Base-by-base conservation (phyloP, 2,797 vertebrate genomes). In the Silurus lanzhouensis region DNA sequence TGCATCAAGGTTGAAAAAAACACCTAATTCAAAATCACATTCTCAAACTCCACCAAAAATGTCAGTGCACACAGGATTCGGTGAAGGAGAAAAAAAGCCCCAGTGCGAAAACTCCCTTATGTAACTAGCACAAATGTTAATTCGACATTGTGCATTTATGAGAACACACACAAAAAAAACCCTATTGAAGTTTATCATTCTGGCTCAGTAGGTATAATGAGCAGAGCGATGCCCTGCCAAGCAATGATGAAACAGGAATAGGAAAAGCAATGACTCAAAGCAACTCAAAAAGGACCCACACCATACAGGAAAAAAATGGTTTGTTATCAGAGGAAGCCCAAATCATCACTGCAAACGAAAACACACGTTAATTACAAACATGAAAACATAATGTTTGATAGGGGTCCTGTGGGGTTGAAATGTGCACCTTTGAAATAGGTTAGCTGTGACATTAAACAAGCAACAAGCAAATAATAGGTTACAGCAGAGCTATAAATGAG, bases 301-400 rank as follows among this genome's bases (percentile, higher is more conserved):
- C 15, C 63, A 70, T 20, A 63, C 52, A 82, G 5, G 15, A 60
- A 81, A 58, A 52, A 52, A 52, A 13, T 2, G 8, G 20, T 64
- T 66, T 19, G 4, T 19, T 46, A 60, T 61, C 66, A 72, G 64
- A 22, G 58, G 57, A 46, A 52, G 46, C 12, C 22, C 13, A 1
- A 2, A 58, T 71, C 25, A 55, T 22, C 57, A 25, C 22, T 44
- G 22, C 31, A 66, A 10, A 75, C 44, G 3, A n/a, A 20, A 83
- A 44, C 44, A 13, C 57, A 63, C 19, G 19, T 61, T 72, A 83
- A 83, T 83, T 74, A 83, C 61, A 20, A 83, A 46, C 70, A 83
- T 46, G 46, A 31, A 71, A 55, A 46, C 22, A 74, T 71, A 25
- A 25, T 25, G 12, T 31, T 72, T 61, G 57, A 46, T 60, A n/a